These are phyloP conservation scores for Agonopterix alstromeriana DNA, from an alignment of 2,888 invertebrate genomes.

Conservation along the genomic window DNA sequence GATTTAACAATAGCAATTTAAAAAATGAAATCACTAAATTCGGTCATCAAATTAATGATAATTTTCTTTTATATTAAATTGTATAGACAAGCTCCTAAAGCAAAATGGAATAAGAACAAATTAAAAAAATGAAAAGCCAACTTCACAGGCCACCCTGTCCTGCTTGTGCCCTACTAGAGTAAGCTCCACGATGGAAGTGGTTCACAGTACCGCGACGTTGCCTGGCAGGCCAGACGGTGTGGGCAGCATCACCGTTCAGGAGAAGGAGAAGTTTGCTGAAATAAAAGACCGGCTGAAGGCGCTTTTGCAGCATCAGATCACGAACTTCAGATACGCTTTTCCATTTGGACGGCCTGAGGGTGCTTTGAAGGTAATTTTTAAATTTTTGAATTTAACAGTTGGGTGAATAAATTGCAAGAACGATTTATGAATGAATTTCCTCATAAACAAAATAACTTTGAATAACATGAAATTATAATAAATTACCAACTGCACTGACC, in stretches of 20 bases:
- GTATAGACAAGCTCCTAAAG: neutral
- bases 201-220: constrained; percentile 74
- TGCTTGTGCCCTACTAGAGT: constrained; percentile 72
- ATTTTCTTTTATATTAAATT: neutral
- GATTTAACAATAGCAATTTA: no score
- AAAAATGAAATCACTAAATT: no score
- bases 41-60: no score
- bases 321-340: constrained; percentile 99
- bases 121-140: constrained; percentile 30
- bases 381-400: no score
- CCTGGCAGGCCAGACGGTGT: constrained; percentile 96
- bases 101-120: neutral
- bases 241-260: constrained; percentile 98
- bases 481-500: no score
- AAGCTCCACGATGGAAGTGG: constrained; percentile 66
- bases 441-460: no score
- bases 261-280: constrained; percentile 98
- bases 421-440: no score
- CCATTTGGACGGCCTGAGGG: constrained; percentile 99
- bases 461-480: no score
- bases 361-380: constrained; percentile 83
- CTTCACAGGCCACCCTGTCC: constrained; percentile 52
- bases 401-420: no score
- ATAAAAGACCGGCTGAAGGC: constrained; percentile 96
- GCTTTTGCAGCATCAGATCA: constrained; percentile 97